Conservation (phyloP, 2,113 vertebrate species). For the Rhipidura dahli region DNA sequence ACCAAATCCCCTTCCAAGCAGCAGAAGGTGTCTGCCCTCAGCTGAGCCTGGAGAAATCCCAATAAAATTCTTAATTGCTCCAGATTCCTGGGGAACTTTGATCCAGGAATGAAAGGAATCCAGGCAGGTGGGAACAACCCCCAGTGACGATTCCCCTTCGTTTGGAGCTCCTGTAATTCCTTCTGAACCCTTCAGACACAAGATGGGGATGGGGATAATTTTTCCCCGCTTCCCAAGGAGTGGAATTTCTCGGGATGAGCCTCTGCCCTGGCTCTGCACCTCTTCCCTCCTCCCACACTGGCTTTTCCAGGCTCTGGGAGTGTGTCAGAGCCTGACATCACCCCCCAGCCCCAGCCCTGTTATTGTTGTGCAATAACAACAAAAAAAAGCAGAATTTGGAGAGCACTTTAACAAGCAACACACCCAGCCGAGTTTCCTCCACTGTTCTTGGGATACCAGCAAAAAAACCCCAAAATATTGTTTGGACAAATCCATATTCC, state of each 20-base stretch:
- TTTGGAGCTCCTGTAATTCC: not conserved
- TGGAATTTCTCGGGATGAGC: not conserved
- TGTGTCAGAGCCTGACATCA: constrained; percentile 52
- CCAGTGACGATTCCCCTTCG: not conserved
- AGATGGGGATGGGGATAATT: not conserved
- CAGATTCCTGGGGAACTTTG: not conserved
- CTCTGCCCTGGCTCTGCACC: not conserved
- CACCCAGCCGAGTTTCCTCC: constrained; percentile 46
- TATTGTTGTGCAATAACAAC: constrained; percentile 51
- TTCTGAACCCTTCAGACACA: not conserved
- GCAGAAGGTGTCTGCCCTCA: not conserved
- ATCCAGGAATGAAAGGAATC: not conserved
- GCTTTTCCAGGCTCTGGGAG: not conserved
- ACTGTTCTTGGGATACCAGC: constrained; percentile 59
- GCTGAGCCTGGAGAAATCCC: not conserved
- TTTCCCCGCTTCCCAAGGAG: not conserved
- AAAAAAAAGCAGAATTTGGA: not conserved
- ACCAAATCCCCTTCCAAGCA: not conserved
- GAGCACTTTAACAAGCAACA: constrained; percentile 23
- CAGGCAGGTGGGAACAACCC: not conserved
- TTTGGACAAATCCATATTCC: constrained; percentile 29
- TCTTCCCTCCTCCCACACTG: not conserved
- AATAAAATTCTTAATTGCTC: not conserved
- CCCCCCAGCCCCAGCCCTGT: constrained; percentile 3
- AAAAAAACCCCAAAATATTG: not conserved